Evolutionary conservation across 2,797 vertebrate genomes (phyloP), one percentile per base, ranked within the genome.

Genomic region (Scomberomorus guttatus): DNA sequence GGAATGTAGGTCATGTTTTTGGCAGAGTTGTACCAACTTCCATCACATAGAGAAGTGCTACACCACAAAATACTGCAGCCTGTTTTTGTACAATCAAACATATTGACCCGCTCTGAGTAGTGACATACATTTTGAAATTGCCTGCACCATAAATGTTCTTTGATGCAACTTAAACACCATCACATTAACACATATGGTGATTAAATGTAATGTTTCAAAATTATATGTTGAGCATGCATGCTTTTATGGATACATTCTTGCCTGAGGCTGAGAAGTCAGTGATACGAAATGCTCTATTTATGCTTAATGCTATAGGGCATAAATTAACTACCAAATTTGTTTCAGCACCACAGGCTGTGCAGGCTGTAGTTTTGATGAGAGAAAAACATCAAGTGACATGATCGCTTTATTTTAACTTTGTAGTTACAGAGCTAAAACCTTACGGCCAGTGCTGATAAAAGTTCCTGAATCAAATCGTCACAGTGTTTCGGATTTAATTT

Each of bases 1-100:
- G 90, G 90, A 93, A 94, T 95, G 90, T 92, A 90, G 92, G 93
- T 91, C 93, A 92, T 90, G 87, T 88, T 92, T 89, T 92, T 90
- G 87, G 90, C 93, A 86, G 80, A 86, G 64, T 65, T 87, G 65
- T 84, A 87, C 87, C 81, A 91, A 87, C 87, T 92, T 89, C 88
- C 84, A 86, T 90, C 85, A 84, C 86, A 89, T 70, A 56, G 64
- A 79, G 54, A 82, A 76, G 42, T 66, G 67, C 78, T 84, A 79
- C 39, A 86, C 54, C 54, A 76, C 72, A 79, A 57, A 67, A 85
- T 90, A 80, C 54, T 75, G 68, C 61, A 85, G 62, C 54, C 51
- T 75, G 64, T 78, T 79, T 79, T 52, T 27, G 57, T 77, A 18
- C 42, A 77, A 46, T 48, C 39, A 70, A 55, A 66, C 54, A 46